Evolutionary conservation across 1,140 invertebrate genomes (phyloP), one percentile per base, ranked within the genome.

Genomic region (Camponotus pennsylvanicus): DNA sequence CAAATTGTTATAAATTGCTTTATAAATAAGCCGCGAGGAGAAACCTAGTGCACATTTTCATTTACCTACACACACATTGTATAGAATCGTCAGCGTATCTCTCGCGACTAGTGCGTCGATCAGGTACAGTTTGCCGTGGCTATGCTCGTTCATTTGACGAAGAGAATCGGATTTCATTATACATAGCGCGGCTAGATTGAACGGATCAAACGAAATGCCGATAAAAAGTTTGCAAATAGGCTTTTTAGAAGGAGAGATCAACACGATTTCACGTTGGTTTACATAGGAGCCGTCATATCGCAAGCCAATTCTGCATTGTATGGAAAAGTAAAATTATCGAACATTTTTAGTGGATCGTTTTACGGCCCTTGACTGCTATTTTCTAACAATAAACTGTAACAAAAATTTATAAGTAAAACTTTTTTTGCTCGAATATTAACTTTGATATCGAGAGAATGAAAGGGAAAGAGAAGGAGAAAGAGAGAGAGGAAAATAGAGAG

Each of bases 161-260:
- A 27, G 45, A 52, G 70, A 67, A 71, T 59, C 86, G 83, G 78
- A 90, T 90, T 90, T 90, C 88, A 90, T 90, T 90, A 90, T 90
- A 85, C 80, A 86, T 90, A 67, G 76, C 52, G 76, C 21, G 87
- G 86, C 69, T 88, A 85, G 83, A 90, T 90, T 85, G 89, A 90
- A 90, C 85, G 63, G 73, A 90, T 90, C 67, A 90, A 90, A 88
- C 89, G 76, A 85, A 90, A 89, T 85, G 70, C 80, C 70, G 82
- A 85, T 83, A 70, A 90, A 88, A 90, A 90, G 82, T 87, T 89
- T 64, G 70, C 15, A 69, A 61, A 64, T 52, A 77, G 85, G 75
- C 70, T 83, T 76, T 88, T 89, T 80, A 75, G 80, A 89, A 89
- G 79, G 82, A 70, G 73, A 79, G 73, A 79, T 76, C 87, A 75